Evolutionary conservation across 2,888 invertebrate genomes (phyloP), one percentile per base, ranked within the genome.

Genomic region (Lamellibrachia columna): DNA sequence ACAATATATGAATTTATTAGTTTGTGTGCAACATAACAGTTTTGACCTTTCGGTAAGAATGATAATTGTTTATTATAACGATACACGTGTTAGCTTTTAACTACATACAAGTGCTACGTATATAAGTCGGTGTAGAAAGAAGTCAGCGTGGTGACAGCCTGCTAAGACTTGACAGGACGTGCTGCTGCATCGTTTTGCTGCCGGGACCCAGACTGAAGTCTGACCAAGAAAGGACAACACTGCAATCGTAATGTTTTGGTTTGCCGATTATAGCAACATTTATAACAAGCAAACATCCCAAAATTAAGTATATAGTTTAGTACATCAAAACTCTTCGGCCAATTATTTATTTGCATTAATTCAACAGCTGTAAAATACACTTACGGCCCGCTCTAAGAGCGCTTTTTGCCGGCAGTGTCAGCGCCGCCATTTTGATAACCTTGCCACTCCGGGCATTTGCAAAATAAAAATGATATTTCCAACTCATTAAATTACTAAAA

Each of bases 381-480:
- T 52, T 53, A 91, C 91, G 58, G 53, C 53, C 91, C 53, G 91
- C 91, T 91, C 58, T 91, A 58, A 91, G 55, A 91, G 91, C 91
- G 58, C 55, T 91, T 58, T 91, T 91, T 58, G 55, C 91, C 53
- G 91, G 91, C 53, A 91, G 91, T 55, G 53, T 91, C 55, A 91
- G 58, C 53, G 91, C 91, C 58, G 91, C 91, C 91, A 91, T 91
- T 91, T 91, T 9, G 9, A 55, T 91, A 91, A 91, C 91, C 91
- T 91, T 91, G 40, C 91, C 53, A 91, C 91, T 52, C 75, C 75
- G 75, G 75, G 75, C 75, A 75, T 11, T 22, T 11, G 22, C 75
- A 22, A 22, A 15, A 75, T 75, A 75, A 75, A 75, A 40, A 22
- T 3, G 3, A 75, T 75, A 75, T 75, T 75, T 75, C 75, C 15